Conservation (phyloP, 2,113 vertebrate genomes). For the Vicugna pacos region DNA sequence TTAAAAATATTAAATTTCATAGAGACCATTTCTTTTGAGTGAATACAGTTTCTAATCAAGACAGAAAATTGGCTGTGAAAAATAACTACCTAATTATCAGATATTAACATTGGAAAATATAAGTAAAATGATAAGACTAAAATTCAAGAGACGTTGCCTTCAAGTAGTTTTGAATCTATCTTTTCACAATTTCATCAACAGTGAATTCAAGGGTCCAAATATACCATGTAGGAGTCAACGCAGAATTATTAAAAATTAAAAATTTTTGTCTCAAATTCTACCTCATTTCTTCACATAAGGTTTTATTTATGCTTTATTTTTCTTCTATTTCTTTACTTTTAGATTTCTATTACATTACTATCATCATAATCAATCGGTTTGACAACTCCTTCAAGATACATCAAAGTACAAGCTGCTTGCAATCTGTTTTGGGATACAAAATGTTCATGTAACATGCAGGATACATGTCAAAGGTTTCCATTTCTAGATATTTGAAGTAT, state of each 20-base stretch:
- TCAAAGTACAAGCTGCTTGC: neutral
- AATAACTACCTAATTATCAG: neutral
- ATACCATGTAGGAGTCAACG: neutral
- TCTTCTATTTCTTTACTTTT: neutral
- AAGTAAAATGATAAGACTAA: neutral
- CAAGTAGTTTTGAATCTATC: neutral
- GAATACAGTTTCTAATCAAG: neutral
- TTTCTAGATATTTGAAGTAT: neutral
- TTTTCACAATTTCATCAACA: neutral
- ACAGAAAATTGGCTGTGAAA: neutral
- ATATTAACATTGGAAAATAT: neutral
- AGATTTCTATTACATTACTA: neutral
- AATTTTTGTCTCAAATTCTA: neutral
- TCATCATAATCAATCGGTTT: neutral
- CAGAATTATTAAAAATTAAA: neutral
- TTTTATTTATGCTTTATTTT: neutral
- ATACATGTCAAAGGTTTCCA: neutral
- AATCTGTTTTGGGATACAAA: neutral
- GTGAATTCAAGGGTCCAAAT: neutral
- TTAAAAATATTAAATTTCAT: neutral
- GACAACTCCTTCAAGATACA: neutral
- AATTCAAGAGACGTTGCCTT: neutral
- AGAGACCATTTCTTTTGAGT: neutral
- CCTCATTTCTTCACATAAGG: neutral
- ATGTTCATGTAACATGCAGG: neutral